Evolutionary conservation across 2,113 vertebrate species (phyloP).

Genomic region (Melanotaenia duboulayi): DNA sequence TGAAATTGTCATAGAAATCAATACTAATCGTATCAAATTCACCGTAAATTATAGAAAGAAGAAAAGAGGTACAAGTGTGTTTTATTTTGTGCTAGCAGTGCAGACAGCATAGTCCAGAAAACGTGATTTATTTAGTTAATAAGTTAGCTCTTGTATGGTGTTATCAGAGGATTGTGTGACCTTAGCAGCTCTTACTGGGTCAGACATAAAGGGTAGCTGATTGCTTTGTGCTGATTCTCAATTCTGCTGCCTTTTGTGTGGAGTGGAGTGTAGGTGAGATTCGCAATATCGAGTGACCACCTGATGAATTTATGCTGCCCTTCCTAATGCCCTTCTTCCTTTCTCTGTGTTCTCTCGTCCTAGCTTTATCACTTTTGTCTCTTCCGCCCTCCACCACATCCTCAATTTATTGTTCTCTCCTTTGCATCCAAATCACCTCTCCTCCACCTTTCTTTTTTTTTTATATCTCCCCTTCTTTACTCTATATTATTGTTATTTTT

Average conservation of each 20-base stretch:
- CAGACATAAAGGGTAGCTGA: constrained; percentile 36
- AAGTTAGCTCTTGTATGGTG: constrained; percentile 23
- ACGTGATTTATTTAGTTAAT: constrained; percentile 53
- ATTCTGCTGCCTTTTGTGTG: constrained; percentile 28
- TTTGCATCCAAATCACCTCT: neutral
- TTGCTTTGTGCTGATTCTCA: constrained; percentile 47
- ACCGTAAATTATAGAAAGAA: neutral
- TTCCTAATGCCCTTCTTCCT: constrained; percentile 32
- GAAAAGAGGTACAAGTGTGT: neutral
- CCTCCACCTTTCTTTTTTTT: too few relatives aligned
- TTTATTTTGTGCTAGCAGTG: neutral
- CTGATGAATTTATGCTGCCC: constrained; percentile 58
- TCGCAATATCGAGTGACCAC: constrained; percentile 20
- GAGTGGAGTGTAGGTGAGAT: constrained; percentile 49
- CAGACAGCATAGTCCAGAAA: constrained; percentile 33
- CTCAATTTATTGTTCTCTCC: neutral
- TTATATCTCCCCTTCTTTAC: neutral
- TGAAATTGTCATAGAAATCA: neutral
- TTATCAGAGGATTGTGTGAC: constrained; percentile 34
- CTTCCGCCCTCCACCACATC: neutral
- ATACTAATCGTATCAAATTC: neutral
- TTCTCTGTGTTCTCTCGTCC: neutral
- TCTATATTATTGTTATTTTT: constrained; percentile 1
- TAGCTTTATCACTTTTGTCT: constrained; percentile 32
- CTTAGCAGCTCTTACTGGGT: constrained; percentile 40